A percentile compares a stretch with the other conserved stretches of the same genome.
phyloP scores from a whole-genome alignment of 2,113 vertebrate species.

The Siniperca chuatsi region DNA sequence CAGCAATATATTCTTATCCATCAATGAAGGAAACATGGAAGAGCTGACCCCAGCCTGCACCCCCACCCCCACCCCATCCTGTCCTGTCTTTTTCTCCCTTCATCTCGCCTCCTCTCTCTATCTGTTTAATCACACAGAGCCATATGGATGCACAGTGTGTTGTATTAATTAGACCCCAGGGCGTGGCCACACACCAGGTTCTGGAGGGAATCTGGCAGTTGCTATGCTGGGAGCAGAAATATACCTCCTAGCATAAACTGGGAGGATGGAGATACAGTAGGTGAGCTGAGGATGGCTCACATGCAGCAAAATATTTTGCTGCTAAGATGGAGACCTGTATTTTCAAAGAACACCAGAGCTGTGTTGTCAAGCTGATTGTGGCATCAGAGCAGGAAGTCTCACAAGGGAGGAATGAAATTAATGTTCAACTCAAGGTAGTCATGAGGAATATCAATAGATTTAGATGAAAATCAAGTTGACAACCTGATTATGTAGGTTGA shows the following conservation, averaged over 20 bases:
- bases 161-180: conserved; percentile 81
- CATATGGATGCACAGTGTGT: conserved; percentile 81
- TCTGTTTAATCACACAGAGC: conserved; percentile 72
- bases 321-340: not conserved
- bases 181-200: conserved; percentile 58
- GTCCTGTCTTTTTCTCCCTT: conserved; percentile 28
- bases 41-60: conserved; percentile 7
- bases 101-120: conserved; percentile 27
- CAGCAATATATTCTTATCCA: conserved; percentile 43
- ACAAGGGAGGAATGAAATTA: not conserved
- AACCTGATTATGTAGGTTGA: not conserved
- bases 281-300: conserved; percentile 14
- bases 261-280: conserved; percentile 21
- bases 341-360: conserved; percentile 10
- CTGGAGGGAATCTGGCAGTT: conserved; percentile 57
- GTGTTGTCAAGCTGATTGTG: conserved; percentile 4
- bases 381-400: conserved; percentile 7
- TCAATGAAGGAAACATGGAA: conserved; percentile 41
- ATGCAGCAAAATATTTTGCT: not conserved
- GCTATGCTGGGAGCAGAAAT: conserved; percentile 60
- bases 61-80: not conserved
- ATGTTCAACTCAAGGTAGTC: not conserved
- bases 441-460: not conserved
- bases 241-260: conserved; percentile 32
- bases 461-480: not conserved